A percentile compares a stretch with the other conserved stretches of the same genome.
These are phyloP conservation scores for Phyto melanocephala DNA, from an alignment of 2,888 invertebrate species.

Conservation along the genomic window DNA sequence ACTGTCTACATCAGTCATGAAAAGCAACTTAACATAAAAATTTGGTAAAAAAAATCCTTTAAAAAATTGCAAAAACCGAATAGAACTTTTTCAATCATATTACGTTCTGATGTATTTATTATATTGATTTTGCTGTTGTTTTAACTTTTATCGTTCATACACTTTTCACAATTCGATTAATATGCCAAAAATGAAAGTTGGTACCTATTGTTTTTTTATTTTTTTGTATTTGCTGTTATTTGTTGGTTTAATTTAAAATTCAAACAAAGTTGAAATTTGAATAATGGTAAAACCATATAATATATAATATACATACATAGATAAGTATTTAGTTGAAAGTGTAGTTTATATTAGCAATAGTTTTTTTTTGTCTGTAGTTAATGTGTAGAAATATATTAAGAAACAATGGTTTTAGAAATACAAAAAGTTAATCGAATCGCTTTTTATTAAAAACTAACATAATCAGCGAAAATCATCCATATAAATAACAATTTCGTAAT, in stretches of 20 bases:
- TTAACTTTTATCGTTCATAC: background rate
- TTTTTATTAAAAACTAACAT: no score
- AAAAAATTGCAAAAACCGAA: no score
- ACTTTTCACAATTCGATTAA: conserved; percentile 15
- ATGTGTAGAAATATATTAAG: no score
- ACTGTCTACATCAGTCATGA: no score
- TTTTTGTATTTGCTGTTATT: background rate
- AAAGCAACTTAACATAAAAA: conserved; percentile 11
- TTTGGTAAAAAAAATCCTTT: no score
- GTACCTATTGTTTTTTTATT: background rate
- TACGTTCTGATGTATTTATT: background rate
- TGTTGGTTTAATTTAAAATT: conserved; percentile 16
- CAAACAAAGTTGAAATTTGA: conserved; percentile 16
- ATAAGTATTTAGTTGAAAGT: no score
- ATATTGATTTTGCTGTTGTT: background rate
- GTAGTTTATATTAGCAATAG: background rate
- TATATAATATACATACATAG: no score
- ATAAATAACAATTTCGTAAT: no score
- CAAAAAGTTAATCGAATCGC: no score
- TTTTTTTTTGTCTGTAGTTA: conserved; percentile 8
- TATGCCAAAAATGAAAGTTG: background rate
- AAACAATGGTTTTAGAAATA: no score
- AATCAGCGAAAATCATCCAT: no score
- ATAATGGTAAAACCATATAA: conserved; percentile 2
- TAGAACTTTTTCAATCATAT: background rate